Conservation (phyloP, 2,888 invertebrate species). For the Chalcis sispes region DNA sequence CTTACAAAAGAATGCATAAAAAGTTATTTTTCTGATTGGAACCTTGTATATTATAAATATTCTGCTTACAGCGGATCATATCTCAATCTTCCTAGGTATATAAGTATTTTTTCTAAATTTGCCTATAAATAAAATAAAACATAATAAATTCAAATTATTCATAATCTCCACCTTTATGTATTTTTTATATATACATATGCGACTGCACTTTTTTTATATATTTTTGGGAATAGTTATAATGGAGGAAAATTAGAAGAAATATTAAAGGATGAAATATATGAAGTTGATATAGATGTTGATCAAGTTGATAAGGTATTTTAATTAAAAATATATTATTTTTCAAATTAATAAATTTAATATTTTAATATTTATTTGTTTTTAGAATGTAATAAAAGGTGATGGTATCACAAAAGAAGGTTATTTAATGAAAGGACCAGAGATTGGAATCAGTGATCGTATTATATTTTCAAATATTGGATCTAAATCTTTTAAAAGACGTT, state of each 20-base stretch:
- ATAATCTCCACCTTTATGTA: neutral
- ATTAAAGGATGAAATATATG: conserved; percentile 90
- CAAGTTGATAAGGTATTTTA: conserved; percentile 83
- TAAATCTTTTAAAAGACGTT: conserved; percentile 89
- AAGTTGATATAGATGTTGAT: conserved; percentile 92
- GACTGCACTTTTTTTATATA: conserved; percentile 4
- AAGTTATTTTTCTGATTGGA: conserved; percentile 92
- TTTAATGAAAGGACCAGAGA: conserved; percentile 93
- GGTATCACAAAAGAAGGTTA: conserved; percentile 93
- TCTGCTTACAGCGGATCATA: conserved; percentile 91
- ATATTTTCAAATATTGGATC: conserved; percentile 95
- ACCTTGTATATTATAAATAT: conserved; percentile 94
- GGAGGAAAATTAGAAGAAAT: conserved; percentile 65
- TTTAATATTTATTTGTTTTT: conserved; percentile 45
- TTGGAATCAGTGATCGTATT: conserved; percentile 87
- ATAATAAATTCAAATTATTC: neutral
- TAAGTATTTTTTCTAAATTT: conserved; percentile 12
- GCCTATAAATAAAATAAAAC: conserved; percentile 52
- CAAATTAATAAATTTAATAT: conserved; percentile 6
- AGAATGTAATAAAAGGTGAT: conserved; percentile 82
- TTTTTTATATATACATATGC: conserved; percentile 12
- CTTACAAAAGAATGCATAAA: conserved; percentile 83
- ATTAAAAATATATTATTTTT: conserved; percentile 39
- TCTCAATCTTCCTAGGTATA: conserved; percentile 88
- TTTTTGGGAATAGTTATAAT: conserved; percentile 67